Base-by-base conservation (phyloP, 2,888 invertebrate species). In the Ochropacha duplaris region DNA sequence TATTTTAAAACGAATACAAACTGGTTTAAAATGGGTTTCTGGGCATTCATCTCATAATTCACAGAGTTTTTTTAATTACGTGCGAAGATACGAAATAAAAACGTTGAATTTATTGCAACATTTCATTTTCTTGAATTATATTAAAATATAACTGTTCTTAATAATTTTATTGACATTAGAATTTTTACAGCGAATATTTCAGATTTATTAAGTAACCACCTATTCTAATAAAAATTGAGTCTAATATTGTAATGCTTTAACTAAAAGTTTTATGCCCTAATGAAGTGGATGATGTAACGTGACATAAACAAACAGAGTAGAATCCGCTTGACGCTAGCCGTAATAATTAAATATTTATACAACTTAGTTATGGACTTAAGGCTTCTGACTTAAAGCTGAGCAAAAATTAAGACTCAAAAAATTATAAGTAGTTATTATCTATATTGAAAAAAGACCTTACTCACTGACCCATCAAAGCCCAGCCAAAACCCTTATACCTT, bases 241-340 rank as follows among this genome's bases (percentile, higher is more conserved):
- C 2, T 31, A 6, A 31, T n/a, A 9, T 26, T 26, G 31, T 12
- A 11, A 34, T 3, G 14, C 12, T 14, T n/a, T 39, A 36, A 44
- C 8, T 50, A 62, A 63, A 64, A 62, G 65, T 69, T 71, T 66
- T 65, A 70, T 74, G 74, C 71, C 76, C 77, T 76, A 77, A 63
- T 44, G 44, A 44, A 44, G 19, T 19, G 55, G 68, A 78, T 86
- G 85, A 86, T 78, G 84, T 81, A 81, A 86, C 69, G 59, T 57
- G 64, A 69, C 65, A 69, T 66, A 64, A 49, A 66, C 80, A 80
- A 84, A 84, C 72, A 75, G 58, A 66, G 64, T 65, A 66, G 72
- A 81, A 83, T 86, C 86, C 87, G 86, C 78, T 50, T 86, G 74
- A 81, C 83, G 80, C 79, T 83, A 72, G 73, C 56, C 70, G 61